Base-by-base conservation (phyloP, 2,797 vertebrate genomes). In the Staurois parvus region DNA sequence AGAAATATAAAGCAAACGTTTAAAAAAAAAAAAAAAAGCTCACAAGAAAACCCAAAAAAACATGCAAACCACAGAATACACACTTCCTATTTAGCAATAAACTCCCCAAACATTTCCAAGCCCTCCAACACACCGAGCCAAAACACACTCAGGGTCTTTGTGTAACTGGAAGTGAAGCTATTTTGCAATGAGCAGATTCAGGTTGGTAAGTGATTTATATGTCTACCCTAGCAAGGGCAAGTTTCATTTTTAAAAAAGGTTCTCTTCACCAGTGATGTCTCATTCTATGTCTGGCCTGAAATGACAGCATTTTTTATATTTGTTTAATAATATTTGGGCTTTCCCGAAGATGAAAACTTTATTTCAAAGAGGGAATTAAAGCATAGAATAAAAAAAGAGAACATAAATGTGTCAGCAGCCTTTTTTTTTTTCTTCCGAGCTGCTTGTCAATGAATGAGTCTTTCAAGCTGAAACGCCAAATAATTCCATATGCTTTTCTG, bases 391-490 rank as follows among this genome's bases (percentile, higher is more conserved):
- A 88, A 78, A 56, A 85, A 88, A 56, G 81, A 76, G 80, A 88
- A 89, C 85, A 91, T 91, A 93, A 92, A 92, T 79, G 76, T 87
- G 88, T 90, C 90, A 90, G 81, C 88, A 91, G 88, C 75, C 86
- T 80, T 90, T 90, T 90, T 91, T 89, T 81, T 87, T 86, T 80
- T 68, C 79, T 8, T 29, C 64, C 32, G 48, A 89, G 85, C 84
- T 88, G 90, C 87, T 90, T 83, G 81, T 91, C 89, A 89, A 83
- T 88, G 87, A 92, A 90, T 84, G 87, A 87, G 56, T 91, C 89
- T 91, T 88, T 89, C 90, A 74, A 86, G 88, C 79, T 66, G 86
- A 88, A 78, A 85, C 42, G 81, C 80, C 88, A 90, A 90, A 89
- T 90, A 87, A 84, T 90, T 92, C 88, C 86, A 86, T 87, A 88